These are phyloP conservation scores for Zoanthus sociatus DNA, from an alignment of 92 coral and sea anemone species.

Conservation along the genomic window DNA sequence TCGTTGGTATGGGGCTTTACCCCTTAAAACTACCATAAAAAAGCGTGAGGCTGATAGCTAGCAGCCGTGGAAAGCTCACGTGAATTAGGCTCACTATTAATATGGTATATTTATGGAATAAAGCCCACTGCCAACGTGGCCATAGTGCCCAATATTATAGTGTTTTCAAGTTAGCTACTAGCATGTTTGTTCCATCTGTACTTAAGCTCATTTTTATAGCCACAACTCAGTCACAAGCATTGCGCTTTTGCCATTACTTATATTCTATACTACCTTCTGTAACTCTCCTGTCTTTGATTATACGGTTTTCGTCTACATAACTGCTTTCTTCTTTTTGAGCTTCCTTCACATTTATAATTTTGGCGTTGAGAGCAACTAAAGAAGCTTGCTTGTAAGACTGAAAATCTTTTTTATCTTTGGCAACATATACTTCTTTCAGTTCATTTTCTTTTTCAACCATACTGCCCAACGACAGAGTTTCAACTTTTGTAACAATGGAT, in stretches of 20 bases:
- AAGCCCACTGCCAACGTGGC: too few relatives aligned
- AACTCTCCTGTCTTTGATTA: not conserved
- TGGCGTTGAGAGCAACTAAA: not conserved
- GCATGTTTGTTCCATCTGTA: too few relatives aligned
- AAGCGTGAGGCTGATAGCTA: too few relatives aligned
- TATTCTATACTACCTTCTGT: not conserved
- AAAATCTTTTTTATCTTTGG: constrained; percentile 8
- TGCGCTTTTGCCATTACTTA: not conserved
- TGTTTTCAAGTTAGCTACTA: too few relatives aligned
- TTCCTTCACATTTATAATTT: constrained; percentile 11
- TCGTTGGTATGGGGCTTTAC: too few relatives aligned
- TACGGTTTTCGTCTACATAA: not conserved
- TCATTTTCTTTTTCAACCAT: not conserved
- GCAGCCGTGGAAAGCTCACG: too few relatives aligned
- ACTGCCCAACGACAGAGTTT: not conserved
- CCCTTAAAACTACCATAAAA: too few relatives aligned
- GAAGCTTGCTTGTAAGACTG: not conserved
- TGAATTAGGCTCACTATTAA: too few relatives aligned
- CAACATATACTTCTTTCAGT: not conserved
- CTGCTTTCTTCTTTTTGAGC: constrained; percentile 4
- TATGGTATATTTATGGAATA: too few relatives aligned
- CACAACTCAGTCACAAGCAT: too few relatives aligned
- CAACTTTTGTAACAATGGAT: not conserved
- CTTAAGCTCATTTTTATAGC: not conserved
- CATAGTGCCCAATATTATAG: too few relatives aligned